Evolutionary conservation across 1,140 invertebrate genomes (phyloP).

Genomic region (Rhynchophorus ferrugineus): DNA sequence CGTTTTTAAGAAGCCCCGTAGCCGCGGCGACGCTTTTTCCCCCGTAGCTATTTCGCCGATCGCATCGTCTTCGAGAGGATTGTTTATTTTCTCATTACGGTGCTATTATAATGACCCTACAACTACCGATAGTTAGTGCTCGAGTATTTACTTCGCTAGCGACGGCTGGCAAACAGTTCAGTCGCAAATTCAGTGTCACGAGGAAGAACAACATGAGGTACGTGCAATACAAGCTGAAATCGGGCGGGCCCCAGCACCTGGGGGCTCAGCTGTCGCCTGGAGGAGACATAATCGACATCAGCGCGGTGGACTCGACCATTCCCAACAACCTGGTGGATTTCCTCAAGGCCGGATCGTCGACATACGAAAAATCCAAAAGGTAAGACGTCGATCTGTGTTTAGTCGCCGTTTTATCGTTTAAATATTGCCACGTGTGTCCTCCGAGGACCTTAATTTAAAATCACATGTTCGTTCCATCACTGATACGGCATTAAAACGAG

Average conservation of each 20-base stretch:
- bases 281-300: conserved; percentile 52
- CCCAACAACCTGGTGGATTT: conserved; percentile 52
- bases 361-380: conserved; percentile 49
- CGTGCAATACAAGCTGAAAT: conserved; percentile 49
- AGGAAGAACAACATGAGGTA: conserved; percentile 39
- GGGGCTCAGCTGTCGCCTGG: conserved; percentile 48
- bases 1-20: too few relatives aligned
- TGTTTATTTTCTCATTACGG: too few relatives aligned
- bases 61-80: too few relatives aligned
- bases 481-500: too few relatives aligned
- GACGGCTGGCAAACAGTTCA: too few relatives aligned
- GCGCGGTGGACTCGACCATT: conserved; percentile 49
- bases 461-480: too few relatives aligned
- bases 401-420: too few relatives aligned
- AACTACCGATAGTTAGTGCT: neutral
- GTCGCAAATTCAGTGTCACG: conserved; percentile 29
- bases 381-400: conserved; percentile 25
- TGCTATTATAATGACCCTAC: neutral
- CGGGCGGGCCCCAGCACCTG: conserved; percentile 46
- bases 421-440: too few relatives aligned
- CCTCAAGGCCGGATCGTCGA: conserved; percentile 44
- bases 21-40: too few relatives aligned
- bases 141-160: neutral
- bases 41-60: too few relatives aligned
- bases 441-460: too few relatives aligned